A percentile compares a stretch with the other conserved stretches of the same genome.
phyloP scores from a whole-genome alignment of 2,888 invertebrate genomes.

The Cosmia trapezina region DNA sequence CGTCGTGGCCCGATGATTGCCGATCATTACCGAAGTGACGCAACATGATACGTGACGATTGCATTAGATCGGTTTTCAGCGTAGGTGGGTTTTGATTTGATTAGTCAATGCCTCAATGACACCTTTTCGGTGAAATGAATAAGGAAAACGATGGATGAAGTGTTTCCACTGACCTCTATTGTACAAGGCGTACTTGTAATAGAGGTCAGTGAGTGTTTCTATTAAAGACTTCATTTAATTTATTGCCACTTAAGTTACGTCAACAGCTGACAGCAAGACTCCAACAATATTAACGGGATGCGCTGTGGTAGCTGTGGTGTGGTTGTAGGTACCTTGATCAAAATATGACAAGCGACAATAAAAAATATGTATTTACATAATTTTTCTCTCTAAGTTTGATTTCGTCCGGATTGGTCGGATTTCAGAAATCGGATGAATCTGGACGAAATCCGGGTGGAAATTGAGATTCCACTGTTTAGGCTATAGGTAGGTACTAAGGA shows the following conservation, averaged over 20 bases:
- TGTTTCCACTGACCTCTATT: too few relatives aligned
- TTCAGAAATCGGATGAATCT: too few relatives aligned
- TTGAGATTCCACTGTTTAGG: neutral
- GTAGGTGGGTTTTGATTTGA: slow-evolving; percentile 28
- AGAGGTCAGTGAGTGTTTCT: too few relatives aligned
- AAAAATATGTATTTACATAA: too few relatives aligned
- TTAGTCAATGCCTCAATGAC: neutral
- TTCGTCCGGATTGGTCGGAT: too few relatives aligned
- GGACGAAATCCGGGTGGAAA: neutral
- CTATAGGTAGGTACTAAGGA: neutral
- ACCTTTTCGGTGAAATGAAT: slow-evolving; percentile 10
- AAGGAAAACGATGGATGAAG: neutral
- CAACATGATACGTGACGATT: slow-evolving; percentile 55
- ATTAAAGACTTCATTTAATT: neutral
- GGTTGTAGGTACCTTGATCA: too few relatives aligned
- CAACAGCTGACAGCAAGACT: neutral
- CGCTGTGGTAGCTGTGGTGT: too few relatives aligned
- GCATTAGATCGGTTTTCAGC: slow-evolving; percentile 30
- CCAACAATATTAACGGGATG: neutral
- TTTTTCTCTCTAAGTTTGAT: too few relatives aligned
- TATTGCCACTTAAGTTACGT: neutral
- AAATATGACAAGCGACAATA: too few relatives aligned
- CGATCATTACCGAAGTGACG: slow-evolving; percentile 64
- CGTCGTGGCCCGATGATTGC: slow-evolving; percentile 64
- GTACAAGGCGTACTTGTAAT: too few relatives aligned